Percentiles rank a stretch among this genome's conserved stretches.
Evolutionary conservation across 1,140 invertebrate genomes (phyloP).

Genomic region (Bombus picipes): DNA sequence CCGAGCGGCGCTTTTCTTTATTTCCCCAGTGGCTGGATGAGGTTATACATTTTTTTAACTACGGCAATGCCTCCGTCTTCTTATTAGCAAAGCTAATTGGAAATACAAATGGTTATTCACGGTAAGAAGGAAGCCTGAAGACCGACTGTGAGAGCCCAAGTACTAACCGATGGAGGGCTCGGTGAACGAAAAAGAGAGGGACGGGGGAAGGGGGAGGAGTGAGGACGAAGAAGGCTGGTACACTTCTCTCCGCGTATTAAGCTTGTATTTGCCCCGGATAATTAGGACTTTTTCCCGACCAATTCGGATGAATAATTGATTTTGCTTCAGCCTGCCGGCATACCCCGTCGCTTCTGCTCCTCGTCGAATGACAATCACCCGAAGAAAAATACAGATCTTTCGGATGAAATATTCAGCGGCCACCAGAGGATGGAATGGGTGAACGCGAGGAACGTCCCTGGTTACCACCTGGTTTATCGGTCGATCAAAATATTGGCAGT

Average conservation of each 20-base stretch:
- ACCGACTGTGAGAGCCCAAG: slow-evolving; percentile 55
- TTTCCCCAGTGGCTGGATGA: slow-evolving; percentile 83
- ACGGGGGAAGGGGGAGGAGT: background rate
- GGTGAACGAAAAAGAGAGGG: background rate
- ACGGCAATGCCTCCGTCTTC: slow-evolving; percentile 80
- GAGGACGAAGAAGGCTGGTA: slow-evolving; percentile 52
- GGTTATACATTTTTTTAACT: slow-evolving; percentile 82
- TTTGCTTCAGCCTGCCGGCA: slow-evolving; percentile 68
- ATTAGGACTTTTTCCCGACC: slow-evolving; percentile 83
- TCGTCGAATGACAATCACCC: slow-evolving; percentile 76
- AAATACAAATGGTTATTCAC: slow-evolving; percentile 84
- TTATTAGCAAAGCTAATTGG: slow-evolving; percentile 84
- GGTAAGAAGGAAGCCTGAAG: slow-evolving; percentile 74
- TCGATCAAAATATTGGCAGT: slow-evolving; percentile 1
- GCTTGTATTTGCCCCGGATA: slow-evolving; percentile 82
- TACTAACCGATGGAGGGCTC: slow-evolving; percentile 44
- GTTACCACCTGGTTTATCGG: slow-evolving; percentile 32
- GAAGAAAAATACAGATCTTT: slow-evolving; percentile 71
- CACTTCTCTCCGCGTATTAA: slow-evolving; percentile 79
- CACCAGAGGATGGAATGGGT: slow-evolving; percentile 18
- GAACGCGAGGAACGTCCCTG: background rate
- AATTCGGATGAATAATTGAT: slow-evolving; percentile 84
- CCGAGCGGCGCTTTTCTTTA: slow-evolving; percentile 81
- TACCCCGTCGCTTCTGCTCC: slow-evolving; percentile 51
- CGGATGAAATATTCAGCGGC: slow-evolving; percentile 76